Evolutionary conservation across 2,888 invertebrate genomes (phyloP).

Genomic region (Clostera curtula): DNA sequence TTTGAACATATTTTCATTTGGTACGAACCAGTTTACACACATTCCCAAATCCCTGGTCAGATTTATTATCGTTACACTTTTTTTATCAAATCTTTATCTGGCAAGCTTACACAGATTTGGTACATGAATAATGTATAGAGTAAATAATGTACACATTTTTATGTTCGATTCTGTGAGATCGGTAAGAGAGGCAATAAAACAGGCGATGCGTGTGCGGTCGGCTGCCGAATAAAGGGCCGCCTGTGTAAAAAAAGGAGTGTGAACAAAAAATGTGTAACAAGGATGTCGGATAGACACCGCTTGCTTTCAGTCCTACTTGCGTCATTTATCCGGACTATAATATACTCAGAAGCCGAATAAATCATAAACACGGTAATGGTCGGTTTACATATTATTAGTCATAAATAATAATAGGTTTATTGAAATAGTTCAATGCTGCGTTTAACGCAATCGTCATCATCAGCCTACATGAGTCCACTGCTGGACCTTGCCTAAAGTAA

Average conservation of each 20-base stretch:
- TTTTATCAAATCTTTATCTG: conserved; percentile 9
- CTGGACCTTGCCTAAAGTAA: too few species aligned
- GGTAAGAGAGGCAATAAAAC: conserved; percentile 52
- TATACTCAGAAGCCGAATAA: conserved; percentile 59
- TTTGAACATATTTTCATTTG: too few species aligned
- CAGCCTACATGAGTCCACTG: too few species aligned
- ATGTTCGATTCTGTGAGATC: conserved; percentile 34
- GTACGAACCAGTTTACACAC: too few species aligned
- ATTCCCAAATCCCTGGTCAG: too few species aligned
- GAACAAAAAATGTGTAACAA: too few species aligned
- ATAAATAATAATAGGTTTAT: too few species aligned
- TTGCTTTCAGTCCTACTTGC: conserved; percentile 22
- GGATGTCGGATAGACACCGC: conserved; percentile 39
- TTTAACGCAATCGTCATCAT: too few species aligned
- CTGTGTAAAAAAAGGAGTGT: conserved; percentile 51
- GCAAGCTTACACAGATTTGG: conserved; percentile 13
- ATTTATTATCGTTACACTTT: too few species aligned
- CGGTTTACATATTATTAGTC: too few species aligned
- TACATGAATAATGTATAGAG: conserved; percentile 28
- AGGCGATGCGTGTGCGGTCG: conserved; percentile 46
- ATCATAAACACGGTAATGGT: conserved; percentile 63
- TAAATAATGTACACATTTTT: conserved; percentile 31
- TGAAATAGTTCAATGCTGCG: too few species aligned
- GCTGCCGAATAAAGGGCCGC: conserved; percentile 51
- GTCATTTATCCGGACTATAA: conserved; percentile 65